These are phyloP conservation scores for Eledona agricola DNA, from an alignment of 2,888 invertebrate genomes.

Conservation along the genomic window DNA sequence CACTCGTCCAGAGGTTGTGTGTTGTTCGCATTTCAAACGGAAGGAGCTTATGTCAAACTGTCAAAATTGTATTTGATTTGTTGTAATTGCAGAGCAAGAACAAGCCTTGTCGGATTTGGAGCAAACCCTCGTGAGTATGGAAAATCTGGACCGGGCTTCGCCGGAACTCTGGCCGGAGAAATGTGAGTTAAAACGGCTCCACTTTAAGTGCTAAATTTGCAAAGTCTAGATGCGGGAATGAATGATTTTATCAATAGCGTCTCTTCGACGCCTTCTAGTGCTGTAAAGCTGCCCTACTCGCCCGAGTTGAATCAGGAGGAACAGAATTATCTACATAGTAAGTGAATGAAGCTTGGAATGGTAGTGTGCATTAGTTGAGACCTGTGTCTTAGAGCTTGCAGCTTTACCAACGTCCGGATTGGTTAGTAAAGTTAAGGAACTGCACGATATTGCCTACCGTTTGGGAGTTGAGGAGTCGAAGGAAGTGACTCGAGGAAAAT, in stretches of 20 bases:
- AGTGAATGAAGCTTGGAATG: slow-evolving; percentile 58
- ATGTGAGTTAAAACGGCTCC: slow-evolving; percentile 72
- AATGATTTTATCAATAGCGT: slow-evolving; percentile 82
- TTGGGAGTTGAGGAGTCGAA: slow-evolving; percentile 94
- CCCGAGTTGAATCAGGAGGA: slow-evolving; percentile 77
- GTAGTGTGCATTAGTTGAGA: slow-evolving; percentile 6
- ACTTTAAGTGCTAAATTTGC: slow-evolving; percentile 2
- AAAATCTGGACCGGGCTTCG: slow-evolving; percentile 92
- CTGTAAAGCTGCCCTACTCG: slow-evolving; percentile 73
- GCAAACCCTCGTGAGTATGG: slow-evolving; percentile 84
- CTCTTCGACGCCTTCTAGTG: slow-evolving; percentile 68
- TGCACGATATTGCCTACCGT: slow-evolving; percentile 94
- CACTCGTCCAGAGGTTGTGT: no score
- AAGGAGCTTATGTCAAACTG: slow-evolving; percentile 29
- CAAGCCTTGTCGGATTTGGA: slow-evolving; percentile 63
- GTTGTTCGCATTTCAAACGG: slow-evolving; percentile 13
- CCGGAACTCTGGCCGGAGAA: slow-evolving; percentile 97
- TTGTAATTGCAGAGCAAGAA: slow-evolving; percentile 45
- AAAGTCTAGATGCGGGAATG: slow-evolving; percentile 83
- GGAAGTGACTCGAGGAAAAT: slow-evolving; percentile 96
- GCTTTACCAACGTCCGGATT: slow-evolving; percentile 81
- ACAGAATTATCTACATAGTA: slow-evolving; percentile 79
- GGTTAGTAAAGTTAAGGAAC: slow-evolving; percentile 90
- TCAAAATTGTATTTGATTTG: slow-evolving; percentile 41
- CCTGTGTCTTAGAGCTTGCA: slow-evolving; percentile 71